These are phyloP conservation scores for human DNA, from an alignment of 2,113 vertebrate genomes.

Conservation along the genomic window DNA sequence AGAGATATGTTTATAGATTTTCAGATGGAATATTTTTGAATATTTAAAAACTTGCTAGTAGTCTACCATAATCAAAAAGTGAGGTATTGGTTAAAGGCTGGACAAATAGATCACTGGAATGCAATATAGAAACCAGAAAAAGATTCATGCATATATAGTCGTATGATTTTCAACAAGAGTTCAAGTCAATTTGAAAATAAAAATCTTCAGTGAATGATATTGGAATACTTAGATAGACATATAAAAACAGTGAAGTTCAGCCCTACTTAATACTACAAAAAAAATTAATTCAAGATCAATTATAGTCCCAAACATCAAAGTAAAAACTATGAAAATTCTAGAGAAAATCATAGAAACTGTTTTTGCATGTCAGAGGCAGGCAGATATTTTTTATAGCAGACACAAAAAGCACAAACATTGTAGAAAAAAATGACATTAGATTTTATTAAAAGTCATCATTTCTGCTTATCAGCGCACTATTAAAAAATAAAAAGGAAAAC, in stretches of 20 bases:
- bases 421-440: not conserved
- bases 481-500: conserved; percentile 13
- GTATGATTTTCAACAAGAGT: not conserved
- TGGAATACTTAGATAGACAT: not conserved
- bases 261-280: not conserved
- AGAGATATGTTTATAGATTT: not conserved
- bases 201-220: not conserved
- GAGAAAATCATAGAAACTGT: not conserved
- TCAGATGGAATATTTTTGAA: not conserved
- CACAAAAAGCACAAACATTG: not conserved
- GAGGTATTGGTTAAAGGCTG: not conserved
- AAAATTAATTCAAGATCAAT: not conserved
- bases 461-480: not conserved
- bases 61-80: not conserved
- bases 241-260: not conserved
- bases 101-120: not conserved
- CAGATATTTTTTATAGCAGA: not conserved
- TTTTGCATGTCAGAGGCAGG: not conserved
- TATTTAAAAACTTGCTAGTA: not conserved
- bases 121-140: not conserved
- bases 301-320: not conserved
- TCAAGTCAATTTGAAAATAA: not conserved
- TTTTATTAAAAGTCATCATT: not conserved
- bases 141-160: not conserved
- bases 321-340: not conserved